Evolutionary conservation across 2,797 vertebrate species (phyloP), one percentile per base, ranked within the genome.

Genomic region (Gallinago solitaria): DNA sequence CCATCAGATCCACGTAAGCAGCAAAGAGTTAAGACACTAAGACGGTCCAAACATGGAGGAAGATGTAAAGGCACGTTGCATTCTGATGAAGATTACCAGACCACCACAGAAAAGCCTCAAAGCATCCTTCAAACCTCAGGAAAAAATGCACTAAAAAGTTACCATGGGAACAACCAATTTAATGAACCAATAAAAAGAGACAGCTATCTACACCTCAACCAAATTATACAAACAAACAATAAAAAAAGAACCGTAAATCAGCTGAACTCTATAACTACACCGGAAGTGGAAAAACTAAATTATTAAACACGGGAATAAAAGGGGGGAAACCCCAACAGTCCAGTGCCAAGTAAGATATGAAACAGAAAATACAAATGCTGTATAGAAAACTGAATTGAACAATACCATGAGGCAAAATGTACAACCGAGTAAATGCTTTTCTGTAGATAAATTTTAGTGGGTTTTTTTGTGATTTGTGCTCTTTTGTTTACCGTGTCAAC

Each of bases 131-230:
- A 96, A 92, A 95, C 87, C 91, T 95, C 95, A 95, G 81, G 87
- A 82, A 95, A 95, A 96, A 95, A 92, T 88, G 33, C 75, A 80
- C 91, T 96, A 82, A 97, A 96, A 95, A 78, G 93, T 98, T 97
- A 93, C 97, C 93, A 98, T 98, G 95, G 97, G 65, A 98, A 97
- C 96, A 94, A 93, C 90, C 93, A 97, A 96, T 98, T 97, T 97
- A 98, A 97, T 82, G 97, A 96, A 96, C 90, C 95, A 96, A 92
- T 98, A 96, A 97, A 98, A 94, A 39, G 69, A 89, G 93, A 95
- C 91, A 94, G 90, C 92, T 96, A 94, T 97, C 97, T 97, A 96
- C 81, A 97, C 96, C 92, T 96, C 93, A 96, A 96, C 80, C 75
- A 83, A 97, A 95, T 89, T 84, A 92, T 70, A 96, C 89, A 97